Conservation (phyloP, 2,888 invertebrate genomes). For the Synergus laeviventris region DNA sequence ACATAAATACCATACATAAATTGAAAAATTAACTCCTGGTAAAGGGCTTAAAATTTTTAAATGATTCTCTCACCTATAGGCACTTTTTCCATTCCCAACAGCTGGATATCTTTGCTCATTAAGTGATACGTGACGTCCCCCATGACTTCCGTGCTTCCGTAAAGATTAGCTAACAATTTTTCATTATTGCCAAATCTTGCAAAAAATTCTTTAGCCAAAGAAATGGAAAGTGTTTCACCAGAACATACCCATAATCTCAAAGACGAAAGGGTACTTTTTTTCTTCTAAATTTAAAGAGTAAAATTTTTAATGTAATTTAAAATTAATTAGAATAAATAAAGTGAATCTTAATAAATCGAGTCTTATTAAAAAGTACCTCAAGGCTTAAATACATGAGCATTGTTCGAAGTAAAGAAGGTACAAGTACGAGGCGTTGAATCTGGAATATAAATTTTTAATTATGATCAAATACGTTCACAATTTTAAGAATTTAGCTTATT, state of each 20-base stretch:
- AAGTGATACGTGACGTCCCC: conserved; percentile 91
- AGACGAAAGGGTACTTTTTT: conserved; percentile 77
- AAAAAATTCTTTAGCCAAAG: conserved; percentile 87
- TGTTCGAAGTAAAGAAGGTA: conserved; percentile 89
- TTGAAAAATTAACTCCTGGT: background rate
- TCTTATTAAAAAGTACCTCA: conserved; percentile 70
- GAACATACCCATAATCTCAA: conserved; percentile 91
- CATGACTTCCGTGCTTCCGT: conserved; percentile 95
- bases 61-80: conserved; percentile 84
- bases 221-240: conserved; percentile 87
- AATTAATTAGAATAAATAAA: background rate
- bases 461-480: background rate
- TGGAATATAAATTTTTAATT: conserved; percentile 69
- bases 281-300: conserved; percentile 70
- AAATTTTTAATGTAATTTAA: background rate
- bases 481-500: background rate
- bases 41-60: background rate
- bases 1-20: conserved; percentile 14
- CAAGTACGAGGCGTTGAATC: conserved; percentile 89
- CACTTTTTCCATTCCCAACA: conserved; percentile 82
- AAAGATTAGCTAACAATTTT: conserved; percentile 89
- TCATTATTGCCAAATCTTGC: conserved; percentile 82
- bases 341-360: no score
- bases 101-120: conserved; percentile 80
- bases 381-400: conserved; percentile 85